phyloP scores from a whole-genome alignment of 2,888 invertebrate species.

The Notodonta ziczac region DNA sequence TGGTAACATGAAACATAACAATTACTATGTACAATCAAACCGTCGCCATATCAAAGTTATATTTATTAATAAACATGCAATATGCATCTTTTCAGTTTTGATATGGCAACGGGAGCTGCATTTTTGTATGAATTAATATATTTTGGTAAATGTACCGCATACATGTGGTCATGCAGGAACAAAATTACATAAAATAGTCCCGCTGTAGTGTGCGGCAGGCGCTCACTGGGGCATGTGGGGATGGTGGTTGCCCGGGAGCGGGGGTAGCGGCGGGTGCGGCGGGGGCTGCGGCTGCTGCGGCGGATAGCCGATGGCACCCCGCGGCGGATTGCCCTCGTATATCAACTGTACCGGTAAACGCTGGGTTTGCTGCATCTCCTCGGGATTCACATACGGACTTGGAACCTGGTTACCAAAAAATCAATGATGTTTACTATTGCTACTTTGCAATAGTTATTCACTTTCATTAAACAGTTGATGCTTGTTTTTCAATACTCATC shows the following conservation, averaged over 20 bases:
- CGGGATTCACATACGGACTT: constrained; percentile 48
- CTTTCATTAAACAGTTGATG: too few relatives aligned
- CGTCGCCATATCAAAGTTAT: not conserved
- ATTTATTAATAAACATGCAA: not conserved
- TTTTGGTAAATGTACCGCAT: not conserved
- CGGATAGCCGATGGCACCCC: constrained; percentile 34
- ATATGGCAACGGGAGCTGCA: not conserved
- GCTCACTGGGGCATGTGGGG: constrained; percentile 54
- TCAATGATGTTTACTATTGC: not conserved
- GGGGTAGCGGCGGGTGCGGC: constrained; percentile 15
- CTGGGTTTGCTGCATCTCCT: constrained; percentile 49
- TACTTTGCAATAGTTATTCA: too few relatives aligned
- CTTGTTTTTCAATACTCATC: too few relatives aligned
- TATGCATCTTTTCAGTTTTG: not conserved
- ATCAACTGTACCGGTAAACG: constrained; percentile 51
- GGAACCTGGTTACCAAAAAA: constrained; percentile 48
- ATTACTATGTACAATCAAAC: not conserved
- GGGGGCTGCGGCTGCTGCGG: constrained; percentile 30
- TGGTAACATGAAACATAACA: not conserved
- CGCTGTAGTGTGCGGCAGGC: too few relatives aligned
- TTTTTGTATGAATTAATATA: not conserved
- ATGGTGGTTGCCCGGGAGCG: constrained; percentile 27
- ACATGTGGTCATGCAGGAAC: not conserved
- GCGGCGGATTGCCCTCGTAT: constrained; percentile 45
- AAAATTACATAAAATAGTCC: not conserved